phyloP scores from a whole-genome alignment of 2,113 vertebrate genomes.

The Lagopus muta region DNA sequence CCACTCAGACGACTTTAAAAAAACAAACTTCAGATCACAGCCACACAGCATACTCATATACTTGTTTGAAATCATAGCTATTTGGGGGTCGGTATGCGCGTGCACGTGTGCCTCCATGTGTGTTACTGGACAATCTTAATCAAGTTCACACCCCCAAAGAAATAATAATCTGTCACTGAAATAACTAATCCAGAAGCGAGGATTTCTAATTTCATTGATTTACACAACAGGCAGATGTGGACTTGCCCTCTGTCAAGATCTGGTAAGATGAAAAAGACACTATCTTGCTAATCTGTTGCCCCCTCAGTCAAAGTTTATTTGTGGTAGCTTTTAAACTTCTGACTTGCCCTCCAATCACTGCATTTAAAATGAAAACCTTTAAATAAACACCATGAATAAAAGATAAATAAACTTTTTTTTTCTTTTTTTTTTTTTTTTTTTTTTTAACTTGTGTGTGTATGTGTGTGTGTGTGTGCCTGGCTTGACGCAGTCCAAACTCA shows the following conservation, averaged over 20 bases:
- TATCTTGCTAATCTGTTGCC: conserved; percentile 78
- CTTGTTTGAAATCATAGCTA: neutral
- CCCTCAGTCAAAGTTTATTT: conserved; percentile 83
- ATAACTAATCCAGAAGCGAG: conserved; percentile 40
- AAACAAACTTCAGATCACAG: conserved; percentile 30
- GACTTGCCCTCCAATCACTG: conserved; percentile 78
- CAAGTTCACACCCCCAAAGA: conserved; percentile 1
- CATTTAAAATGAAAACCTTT: conserved; percentile 82
- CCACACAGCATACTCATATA: neutral
- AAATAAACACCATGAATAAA: conserved; percentile 87
- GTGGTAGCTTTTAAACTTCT: conserved; percentile 82
- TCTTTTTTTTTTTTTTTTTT: no score
- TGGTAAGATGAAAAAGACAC: conserved; percentile 76
- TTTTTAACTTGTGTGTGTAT: no score
- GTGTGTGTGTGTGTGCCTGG: conserved; percentile 65
- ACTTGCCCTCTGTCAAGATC: conserved; percentile 66
- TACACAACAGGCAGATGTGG: conserved; percentile 72
- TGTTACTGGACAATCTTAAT: neutral
- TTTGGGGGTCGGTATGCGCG: neutral
- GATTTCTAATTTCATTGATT: conserved; percentile 68
- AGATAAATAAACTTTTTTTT: conserved; percentile 86
- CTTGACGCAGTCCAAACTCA: conserved; percentile 80
- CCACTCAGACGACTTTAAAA: conserved; percentile 61
- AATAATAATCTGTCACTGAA: neutral
- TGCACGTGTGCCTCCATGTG: neutral